Evolutionary conservation across 1,140 invertebrate genomes (phyloP).

Genomic region (Idris sp.): DNA sequence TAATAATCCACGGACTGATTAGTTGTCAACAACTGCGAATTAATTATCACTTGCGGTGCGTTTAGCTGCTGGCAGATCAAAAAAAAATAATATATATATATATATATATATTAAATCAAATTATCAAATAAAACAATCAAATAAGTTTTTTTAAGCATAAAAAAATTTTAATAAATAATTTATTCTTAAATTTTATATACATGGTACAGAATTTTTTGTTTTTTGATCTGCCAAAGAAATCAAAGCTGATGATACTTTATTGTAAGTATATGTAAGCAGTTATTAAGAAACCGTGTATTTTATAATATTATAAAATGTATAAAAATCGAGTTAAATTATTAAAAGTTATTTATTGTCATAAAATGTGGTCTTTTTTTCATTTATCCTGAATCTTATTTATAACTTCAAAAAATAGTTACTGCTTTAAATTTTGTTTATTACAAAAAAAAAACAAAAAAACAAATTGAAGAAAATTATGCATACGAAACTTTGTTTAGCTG

Average conservation of each 20-base stretch:
- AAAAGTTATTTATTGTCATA: slow-evolving; percentile 66
- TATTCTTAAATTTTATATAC: too few species aligned
- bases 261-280: slow-evolving; percentile 45
- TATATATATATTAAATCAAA: not conserved
- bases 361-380: slow-evolving; percentile 5
- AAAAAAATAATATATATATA: too few species aligned
- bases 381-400: not conserved
- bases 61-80: slow-evolving; percentile 27
- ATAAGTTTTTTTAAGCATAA: not conserved
- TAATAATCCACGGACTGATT: slow-evolving; percentile 53
- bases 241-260: slow-evolving; percentile 40
- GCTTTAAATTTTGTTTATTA: too few species aligned
- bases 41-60: slow-evolving; percentile 30
- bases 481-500: too few species aligned
- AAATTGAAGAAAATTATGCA: too few species aligned
- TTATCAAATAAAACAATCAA: too few species aligned
- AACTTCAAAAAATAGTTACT: too few species aligned
- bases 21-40: slow-evolving; percentile 63
- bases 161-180: too few species aligned
- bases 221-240: slow-evolving; percentile 19
- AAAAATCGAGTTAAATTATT: slow-evolving; percentile 66
- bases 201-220: too few species aligned
- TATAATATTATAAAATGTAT: slow-evolving; percentile 64
- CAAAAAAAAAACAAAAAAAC: too few species aligned
- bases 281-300: slow-evolving; percentile 61